Evolutionary conservation across 2,888 invertebrate genomes (phyloP).

Genomic region (Cryptus armator): DNA sequence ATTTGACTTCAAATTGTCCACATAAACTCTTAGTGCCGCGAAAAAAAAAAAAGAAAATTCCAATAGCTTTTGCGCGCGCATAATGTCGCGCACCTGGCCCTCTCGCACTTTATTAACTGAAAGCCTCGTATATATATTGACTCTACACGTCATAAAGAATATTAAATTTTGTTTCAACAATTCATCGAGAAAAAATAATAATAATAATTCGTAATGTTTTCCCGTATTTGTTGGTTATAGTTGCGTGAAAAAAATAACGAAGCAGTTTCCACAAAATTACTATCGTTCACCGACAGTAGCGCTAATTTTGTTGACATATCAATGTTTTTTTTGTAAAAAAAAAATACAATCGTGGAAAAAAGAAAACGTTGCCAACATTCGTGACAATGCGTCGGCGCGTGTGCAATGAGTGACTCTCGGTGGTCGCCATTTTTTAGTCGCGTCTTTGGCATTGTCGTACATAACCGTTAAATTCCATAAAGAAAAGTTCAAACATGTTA

Average conservation of each 20-base stretch:
- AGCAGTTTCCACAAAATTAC: too few relatives aligned
- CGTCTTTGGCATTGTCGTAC: not conserved
- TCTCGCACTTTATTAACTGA: not conserved
- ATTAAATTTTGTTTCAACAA: not conserved
- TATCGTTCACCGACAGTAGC: too few relatives aligned
- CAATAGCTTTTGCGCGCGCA: not conserved
- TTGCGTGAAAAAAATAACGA: not conserved
- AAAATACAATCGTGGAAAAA: too few relatives aligned
- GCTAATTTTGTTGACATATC: too few relatives aligned
- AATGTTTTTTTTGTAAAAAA: not conserved
- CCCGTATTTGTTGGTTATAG: too few relatives aligned
- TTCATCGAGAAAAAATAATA: not conserved
- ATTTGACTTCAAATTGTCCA: conserved; percentile 10
- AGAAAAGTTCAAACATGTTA: conserved; percentile 7
- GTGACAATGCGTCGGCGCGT: not conserved
- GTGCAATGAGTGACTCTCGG: not conserved
- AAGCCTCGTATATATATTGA: not conserved
- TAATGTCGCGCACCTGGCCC: not conserved
- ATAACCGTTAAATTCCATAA: not conserved
- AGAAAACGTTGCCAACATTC: too few relatives aligned
- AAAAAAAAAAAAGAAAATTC: conserved; percentile 16
- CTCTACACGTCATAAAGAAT: not conserved
- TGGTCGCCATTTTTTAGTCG: not conserved
- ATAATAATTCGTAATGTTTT: too few relatives aligned
- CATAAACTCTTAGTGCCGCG: conserved; percentile 12